Conservation (phyloP, 2,113 vertebrate species). For the Mystacornis crossleyi region DNA sequence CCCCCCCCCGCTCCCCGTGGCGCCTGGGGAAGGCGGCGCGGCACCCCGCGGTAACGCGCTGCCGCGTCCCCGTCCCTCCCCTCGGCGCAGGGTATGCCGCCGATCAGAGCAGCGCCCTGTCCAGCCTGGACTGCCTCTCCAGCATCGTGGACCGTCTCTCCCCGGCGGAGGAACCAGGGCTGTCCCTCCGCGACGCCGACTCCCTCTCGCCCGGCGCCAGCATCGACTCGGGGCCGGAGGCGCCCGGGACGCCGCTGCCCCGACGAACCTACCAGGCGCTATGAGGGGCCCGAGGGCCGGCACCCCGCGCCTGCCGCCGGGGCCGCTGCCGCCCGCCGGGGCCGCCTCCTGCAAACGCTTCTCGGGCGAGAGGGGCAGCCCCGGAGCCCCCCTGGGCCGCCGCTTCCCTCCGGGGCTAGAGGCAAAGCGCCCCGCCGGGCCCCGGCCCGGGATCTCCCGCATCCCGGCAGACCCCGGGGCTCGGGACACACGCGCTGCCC, state of each 20-base stretch:
- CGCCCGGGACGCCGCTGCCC: conserved; percentile 80
- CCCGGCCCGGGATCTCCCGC: background rate
- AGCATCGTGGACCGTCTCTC: conserved; percentile 96
- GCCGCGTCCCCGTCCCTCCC: background rate
- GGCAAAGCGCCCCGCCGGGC: background rate
- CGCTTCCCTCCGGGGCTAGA: background rate
- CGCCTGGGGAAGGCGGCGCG: rapidly evolving
- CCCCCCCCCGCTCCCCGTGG: background rate
- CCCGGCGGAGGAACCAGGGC: conserved; percentile 73
- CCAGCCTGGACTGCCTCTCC: conserved; percentile 93
- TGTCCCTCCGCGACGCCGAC: conserved; percentile 68
- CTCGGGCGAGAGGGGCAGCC: background rate
- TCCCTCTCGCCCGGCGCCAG: conserved; percentile 79
- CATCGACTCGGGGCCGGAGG: conserved; percentile 84
- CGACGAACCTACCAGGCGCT: conserved; percentile 92
- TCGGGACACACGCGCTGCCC: background rate
- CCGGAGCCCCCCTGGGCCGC: background rate
- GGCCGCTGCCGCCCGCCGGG: background rate
- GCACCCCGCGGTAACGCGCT: background rate
- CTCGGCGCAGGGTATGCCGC: conserved; percentile 65
- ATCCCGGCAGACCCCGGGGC: background rate
- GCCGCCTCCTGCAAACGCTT: background rate
- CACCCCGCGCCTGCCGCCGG: background rate
- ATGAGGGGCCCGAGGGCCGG: conserved; percentile 64
- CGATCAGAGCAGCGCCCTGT: conserved; percentile 77